A percentile compares a stretch with the other conserved stretches of the same genome.
Evolutionary conservation across 92 coral and sea anemone species (phyloP).

Genomic region (Metridium senile): DNA sequence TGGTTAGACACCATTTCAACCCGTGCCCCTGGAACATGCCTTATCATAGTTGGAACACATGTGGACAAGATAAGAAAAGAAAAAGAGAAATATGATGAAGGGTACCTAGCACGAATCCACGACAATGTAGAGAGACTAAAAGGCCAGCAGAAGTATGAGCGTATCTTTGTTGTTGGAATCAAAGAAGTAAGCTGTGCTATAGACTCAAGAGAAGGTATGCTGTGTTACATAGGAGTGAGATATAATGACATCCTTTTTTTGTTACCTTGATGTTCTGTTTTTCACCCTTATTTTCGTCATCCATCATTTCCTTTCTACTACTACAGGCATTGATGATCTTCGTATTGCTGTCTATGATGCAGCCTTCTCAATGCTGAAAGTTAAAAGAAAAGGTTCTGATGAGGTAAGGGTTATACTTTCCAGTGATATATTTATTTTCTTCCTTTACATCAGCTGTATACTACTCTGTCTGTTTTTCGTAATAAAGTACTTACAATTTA

Average conservation of each 20-base stretch:
- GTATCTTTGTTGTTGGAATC: slow-evolving; percentile 48
- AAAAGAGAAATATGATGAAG: slow-evolving; percentile 48
- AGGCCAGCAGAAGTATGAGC: slow-evolving; percentile 62
- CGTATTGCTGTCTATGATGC: slow-evolving; percentile 81
- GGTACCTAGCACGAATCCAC: slow-evolving; percentile 60
- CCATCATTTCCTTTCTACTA: no score
- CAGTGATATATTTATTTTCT: background rate
- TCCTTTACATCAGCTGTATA: background rate
- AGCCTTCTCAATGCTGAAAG: slow-evolving; percentile 64
- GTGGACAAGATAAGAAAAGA: slow-evolving; percentile 69
- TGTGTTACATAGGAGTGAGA: no score
- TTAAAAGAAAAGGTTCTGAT: background rate
- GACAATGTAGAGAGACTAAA: slow-evolving; percentile 50
- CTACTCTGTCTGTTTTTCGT: background rate
- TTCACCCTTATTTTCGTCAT: no score
- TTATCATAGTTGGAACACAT: slow-evolving; percentile 94
- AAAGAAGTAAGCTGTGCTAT: slow-evolving; percentile 80
- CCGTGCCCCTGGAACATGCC: slow-evolving; percentile 78
- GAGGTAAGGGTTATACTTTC: slow-evolving; percentile 5
- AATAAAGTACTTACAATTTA: no score
- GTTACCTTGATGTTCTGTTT: no score
- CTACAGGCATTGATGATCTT: slow-evolving; percentile 70
- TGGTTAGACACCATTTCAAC: slow-evolving; percentile 95
- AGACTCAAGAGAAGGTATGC: slow-evolving; percentile 76
- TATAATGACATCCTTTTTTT: no score